Evolutionary conservation across 2,113 vertebrate genomes (phyloP), one percentile per base, ranked within the genome.

Genomic region (Indri indri): DNA sequence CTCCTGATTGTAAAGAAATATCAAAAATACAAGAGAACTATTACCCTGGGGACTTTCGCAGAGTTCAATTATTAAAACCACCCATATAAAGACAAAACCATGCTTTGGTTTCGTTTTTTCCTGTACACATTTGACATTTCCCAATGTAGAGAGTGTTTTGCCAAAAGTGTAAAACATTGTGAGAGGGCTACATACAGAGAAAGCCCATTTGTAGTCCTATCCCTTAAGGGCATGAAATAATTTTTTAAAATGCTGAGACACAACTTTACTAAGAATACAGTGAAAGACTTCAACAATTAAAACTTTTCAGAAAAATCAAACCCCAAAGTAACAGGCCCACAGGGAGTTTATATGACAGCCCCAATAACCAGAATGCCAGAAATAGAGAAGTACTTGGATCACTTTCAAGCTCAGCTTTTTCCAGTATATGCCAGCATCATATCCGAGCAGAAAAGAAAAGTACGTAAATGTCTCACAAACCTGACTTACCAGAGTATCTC

Each of bases 21-120:
- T 61, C 1, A 92, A 94, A 97, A 96, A 97, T 63, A 95, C 90
- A 97, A 95, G 96, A 98, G 84, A 96, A 98, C 97, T 96, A 95
- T 97, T 97, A 92, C 97, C 73, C 95, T 95, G 14, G 34, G 65
- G 18, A 34, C 18, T 94, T 95, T 37, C 93, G 30, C 30, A 93
- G 61, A 88, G 25, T 66, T 97, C 82, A 96, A 97, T 97, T 98
- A 97, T 93, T 88, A 96, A 94, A 97, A 96, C 42, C 59, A 93
- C 81, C 95, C 95, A 83, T 8, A 34, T 84, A 96, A 95, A 95
- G 86, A 83, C 59, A 84, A 95, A 61, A 61, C 16, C 34, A 95
- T 17, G 37, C 59, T 94, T 93, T 96, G 37, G n/a, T 82, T 74
- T 90, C 40, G n/a, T 52, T 54, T 94, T 66, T 95, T 79, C 81